These are phyloP conservation scores for Heliconius erato DNA, from an alignment of 2,888 invertebrate genomes.

Conservation along the genomic window DNA sequence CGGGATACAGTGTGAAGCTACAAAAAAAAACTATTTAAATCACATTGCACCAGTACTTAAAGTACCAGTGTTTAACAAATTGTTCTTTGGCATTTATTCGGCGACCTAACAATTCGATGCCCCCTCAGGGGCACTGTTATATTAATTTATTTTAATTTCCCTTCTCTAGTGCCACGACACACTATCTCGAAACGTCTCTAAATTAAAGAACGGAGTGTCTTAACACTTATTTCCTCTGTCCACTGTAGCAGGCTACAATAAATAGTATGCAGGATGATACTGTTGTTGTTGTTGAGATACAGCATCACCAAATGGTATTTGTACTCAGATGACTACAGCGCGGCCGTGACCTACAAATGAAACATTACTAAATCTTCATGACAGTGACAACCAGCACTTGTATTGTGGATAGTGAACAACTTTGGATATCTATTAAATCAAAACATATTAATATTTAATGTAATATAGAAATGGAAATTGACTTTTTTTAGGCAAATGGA, in stretches of 20 bases:
- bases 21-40: no score
- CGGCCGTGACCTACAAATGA: slow-evolving; percentile 8
- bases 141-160: no score
- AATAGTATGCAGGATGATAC: not conserved
- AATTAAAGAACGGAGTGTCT: no score
- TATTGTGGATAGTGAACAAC: not conserved
- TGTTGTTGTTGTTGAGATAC: not conserved
- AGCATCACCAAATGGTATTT: not conserved
- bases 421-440: not conserved
- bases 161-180: no score
- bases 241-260: no score
- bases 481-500: not conserved
- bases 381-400: slow-evolving; percentile 5
- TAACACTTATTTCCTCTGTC: not conserved
- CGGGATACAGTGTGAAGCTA: no score
- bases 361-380: slow-evolving; percentile 1
- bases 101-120: no score
- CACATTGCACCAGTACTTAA: no score
- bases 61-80: no score
- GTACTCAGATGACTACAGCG: slow-evolving; percentile 3
- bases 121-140: no score
- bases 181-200: no score
- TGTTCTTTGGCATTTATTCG: no score
- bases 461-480: not conserved
- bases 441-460: not conserved